phyloP scores from a whole-genome alignment of 2,888 invertebrate species.

The Pristionchus entomophagus region DNA sequence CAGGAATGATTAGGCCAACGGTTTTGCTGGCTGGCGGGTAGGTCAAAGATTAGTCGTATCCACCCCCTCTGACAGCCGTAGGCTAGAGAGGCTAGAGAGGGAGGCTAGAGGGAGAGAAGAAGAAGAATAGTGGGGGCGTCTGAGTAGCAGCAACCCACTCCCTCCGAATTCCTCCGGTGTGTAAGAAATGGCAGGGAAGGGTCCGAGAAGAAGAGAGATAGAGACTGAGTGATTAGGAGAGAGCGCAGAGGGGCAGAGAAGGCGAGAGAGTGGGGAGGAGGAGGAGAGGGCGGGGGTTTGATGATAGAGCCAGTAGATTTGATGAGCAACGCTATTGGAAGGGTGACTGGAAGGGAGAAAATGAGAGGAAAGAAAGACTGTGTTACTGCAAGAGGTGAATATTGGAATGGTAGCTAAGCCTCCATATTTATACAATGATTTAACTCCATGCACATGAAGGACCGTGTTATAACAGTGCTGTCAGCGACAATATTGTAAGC shows the following conservation, averaged over 20 bases:
- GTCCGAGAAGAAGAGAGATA: neutral
- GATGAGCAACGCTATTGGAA: slow-evolving; percentile 12
- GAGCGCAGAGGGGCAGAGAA: neutral
- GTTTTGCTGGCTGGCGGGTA: too few species aligned
- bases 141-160: neutral
- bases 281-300: neutral
- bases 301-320: neutral
- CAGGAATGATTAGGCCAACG: too few species aligned
- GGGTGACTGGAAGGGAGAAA: too few species aligned
- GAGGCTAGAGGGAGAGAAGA: neutral
- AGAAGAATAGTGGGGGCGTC: slow-evolving; percentile 3
- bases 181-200: slow-evolving; percentile 3
- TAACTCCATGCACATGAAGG: too few species aligned
- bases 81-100: neutral
- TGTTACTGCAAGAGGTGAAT: too few species aligned
- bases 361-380: too few species aligned
- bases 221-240: neutral
- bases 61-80: neutral
- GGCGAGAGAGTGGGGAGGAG: neutral
- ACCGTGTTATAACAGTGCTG: too few species aligned
- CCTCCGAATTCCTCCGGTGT: slow-evolving; percentile 1
- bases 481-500: too few species aligned
- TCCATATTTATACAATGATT: too few species aligned
- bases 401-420: too few species aligned
- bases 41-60: neutral